These are phyloP conservation scores for Lycophotia porphyrea DNA, from an alignment of 2,888 invertebrate species.

Conservation along the genomic window DNA sequence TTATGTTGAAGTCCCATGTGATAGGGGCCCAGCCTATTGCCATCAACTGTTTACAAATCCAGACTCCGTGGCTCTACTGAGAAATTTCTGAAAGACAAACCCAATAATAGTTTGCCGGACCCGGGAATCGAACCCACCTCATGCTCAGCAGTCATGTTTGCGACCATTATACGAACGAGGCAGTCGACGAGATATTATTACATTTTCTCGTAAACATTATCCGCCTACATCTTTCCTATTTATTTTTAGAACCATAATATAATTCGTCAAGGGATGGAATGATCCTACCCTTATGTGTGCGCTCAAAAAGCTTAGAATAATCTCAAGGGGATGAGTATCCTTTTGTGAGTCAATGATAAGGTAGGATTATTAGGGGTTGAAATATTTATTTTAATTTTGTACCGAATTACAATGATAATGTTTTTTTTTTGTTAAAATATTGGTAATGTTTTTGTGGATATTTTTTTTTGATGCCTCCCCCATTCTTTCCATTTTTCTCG, in stretches of 20 bases:
- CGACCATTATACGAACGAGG: not conserved
- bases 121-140: not conserved
- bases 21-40: not conserved
- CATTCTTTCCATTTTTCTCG: no score
- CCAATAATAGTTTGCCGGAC: not conserved
- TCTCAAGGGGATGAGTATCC: slow-evolving; percentile 34
- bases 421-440: not conserved
- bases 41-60: not conserved
- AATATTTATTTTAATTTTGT: slow-evolving; percentile 24
- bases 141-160: not conserved
- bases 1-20: not conserved
- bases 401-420: not conserved
- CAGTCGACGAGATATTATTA: not conserved
- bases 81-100: not conserved
- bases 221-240: slow-evolving; percentile 8
- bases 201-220: slow-evolving; percentile 4
- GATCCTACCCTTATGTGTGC: slow-evolving; percentile 19
- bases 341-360: slow-evolving; percentile 38
- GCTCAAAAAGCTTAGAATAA: slow-evolving; percentile 30
- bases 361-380: slow-evolving; percentile 35
- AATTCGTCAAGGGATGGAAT: slow-evolving; percentile 12
- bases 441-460: no score
- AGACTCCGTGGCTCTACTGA: not conserved
- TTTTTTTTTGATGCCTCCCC: no score
- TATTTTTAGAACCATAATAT: slow-evolving; percentile 22